Evolutionary conservation across 2,888 invertebrate species (phyloP).

Genomic region (Lamproptera curius): DNA sequence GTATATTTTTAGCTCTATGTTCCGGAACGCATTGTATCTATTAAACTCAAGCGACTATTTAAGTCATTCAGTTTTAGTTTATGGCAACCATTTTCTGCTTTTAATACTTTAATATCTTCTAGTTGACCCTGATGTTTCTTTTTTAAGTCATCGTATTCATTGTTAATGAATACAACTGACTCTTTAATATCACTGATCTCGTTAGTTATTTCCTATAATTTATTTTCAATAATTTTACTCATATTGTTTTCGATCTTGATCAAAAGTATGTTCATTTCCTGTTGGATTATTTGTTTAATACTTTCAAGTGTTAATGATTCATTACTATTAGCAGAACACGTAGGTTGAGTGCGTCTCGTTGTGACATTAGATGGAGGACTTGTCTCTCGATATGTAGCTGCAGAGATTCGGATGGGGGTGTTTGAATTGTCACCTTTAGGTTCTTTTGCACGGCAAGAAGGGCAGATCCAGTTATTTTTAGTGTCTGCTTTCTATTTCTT

Average conservation of each 20-base stretch:
- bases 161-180: too few species aligned
- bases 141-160: neutral
- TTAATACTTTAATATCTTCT: neutral
- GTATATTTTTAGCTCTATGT: too few species aligned
- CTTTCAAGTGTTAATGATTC: neutral
- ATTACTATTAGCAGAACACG: neutral
- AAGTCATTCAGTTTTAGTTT: too few species aligned
- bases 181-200: too few species aligned
- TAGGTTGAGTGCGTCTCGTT: neutral
- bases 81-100: neutral
- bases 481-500: neutral
- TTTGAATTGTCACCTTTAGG: neutral
- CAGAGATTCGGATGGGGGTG: neutral
- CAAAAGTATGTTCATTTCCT: neutral
- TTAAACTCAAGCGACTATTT: neutral
- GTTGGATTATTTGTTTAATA: too few species aligned
- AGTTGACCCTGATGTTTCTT: neutral
- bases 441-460: too few species aligned
- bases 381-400: too few species aligned
- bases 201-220: too few species aligned
- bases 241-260: too few species aligned
- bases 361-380: too few species aligned
- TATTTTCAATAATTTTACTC: too few species aligned
- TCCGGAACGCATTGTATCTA: too few species aligned
- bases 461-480: neutral